Percentiles rank a stretch among this genome's conserved stretches.
phyloP scores from a whole-genome alignment of 2,113 vertebrate species.

The Colossoma macropomum region DNA sequence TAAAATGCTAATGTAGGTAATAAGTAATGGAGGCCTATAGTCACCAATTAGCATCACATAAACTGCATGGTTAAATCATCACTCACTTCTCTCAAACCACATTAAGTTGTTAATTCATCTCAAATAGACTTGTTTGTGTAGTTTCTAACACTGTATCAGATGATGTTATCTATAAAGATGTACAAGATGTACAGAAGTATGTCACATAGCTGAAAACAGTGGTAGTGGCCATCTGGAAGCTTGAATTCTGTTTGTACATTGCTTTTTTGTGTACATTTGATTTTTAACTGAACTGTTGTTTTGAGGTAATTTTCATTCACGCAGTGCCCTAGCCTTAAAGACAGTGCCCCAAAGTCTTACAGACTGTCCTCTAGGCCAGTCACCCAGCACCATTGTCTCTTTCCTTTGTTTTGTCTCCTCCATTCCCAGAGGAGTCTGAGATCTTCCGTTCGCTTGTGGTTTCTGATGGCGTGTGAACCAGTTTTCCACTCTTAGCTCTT shows the following conservation, averaged over 20 bases:
- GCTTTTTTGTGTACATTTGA: not conserved
- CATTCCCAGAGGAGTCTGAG: slow-evolving; percentile 59
- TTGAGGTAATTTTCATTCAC: not conserved
- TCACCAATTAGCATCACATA: no score
- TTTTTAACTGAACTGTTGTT: not conserved
- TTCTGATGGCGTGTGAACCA: slow-evolving; percentile 64
- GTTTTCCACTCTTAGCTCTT: slow-evolving; percentile 58
- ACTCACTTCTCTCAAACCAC: no score
- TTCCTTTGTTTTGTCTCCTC: not conserved
- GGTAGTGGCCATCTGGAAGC: no score
- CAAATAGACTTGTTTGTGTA: no score
- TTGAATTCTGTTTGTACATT: not conserved
- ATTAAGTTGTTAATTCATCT: no score
- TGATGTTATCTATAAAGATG: no score
- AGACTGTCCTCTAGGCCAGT: not conserved
- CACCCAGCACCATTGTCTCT: not conserved
- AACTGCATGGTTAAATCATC: no score
- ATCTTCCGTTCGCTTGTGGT: slow-evolving; percentile 71
- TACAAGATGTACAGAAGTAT: no score
- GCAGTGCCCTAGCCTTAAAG: no score
- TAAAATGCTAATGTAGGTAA: no score
- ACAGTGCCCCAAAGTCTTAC: not conserved
- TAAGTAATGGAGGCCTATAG: no score
- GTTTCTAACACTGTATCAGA: no score
- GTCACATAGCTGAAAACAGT: not conserved